Evolutionary conservation across 1,140 invertebrate genomes (phyloP).

Genomic region (Lordiphosa collinella): DNA sequence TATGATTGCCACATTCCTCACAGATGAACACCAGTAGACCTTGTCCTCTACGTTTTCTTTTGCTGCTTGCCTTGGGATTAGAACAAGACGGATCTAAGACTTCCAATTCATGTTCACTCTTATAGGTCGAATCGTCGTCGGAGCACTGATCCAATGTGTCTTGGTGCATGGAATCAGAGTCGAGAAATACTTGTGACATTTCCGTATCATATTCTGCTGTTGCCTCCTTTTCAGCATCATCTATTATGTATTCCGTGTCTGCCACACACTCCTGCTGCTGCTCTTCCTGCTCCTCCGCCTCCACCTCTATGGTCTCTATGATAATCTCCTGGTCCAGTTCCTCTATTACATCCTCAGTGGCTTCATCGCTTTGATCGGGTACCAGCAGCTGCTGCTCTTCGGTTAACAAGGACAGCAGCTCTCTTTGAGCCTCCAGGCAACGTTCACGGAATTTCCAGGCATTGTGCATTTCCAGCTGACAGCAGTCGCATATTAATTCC

Average conservation of each 20-base stretch:
- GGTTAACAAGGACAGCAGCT: constrained; percentile 18
- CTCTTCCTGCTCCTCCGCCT: neutral
- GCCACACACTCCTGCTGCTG: neutral
- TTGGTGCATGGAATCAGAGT: too few species aligned
- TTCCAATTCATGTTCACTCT: constrained; percentile 12
- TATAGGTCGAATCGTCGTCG: neutral
- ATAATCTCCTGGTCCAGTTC: neutral
- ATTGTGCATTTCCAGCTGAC: constrained; percentile 25
- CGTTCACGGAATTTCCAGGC: constrained; percentile 37
- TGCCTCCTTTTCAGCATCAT: constrained; percentile 1
- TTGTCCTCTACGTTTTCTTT: neutral
- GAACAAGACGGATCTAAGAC: constrained; percentile 2
- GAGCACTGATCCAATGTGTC: neutral
- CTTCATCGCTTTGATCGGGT: constrained; percentile 1
- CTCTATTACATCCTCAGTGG: neutral
- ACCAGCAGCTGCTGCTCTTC: constrained; percentile 23
- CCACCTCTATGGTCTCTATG: neutral
- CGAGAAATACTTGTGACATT: too few species aligned
- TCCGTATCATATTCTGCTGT: too few species aligned
- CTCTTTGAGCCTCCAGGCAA: constrained; percentile 24
- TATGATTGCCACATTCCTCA: constrained; percentile 38
- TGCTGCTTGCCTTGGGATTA: constrained; percentile 7
- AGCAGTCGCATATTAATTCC: constrained; percentile 33
- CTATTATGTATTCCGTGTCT: neutral
- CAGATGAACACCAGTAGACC: constrained; percentile 13